A percentile compares a stretch with the other conserved stretches of the same genome.
Evolutionary conservation across 2,113 vertebrate genomes (phyloP).

Genomic region (Egretta garzetta): DNA sequence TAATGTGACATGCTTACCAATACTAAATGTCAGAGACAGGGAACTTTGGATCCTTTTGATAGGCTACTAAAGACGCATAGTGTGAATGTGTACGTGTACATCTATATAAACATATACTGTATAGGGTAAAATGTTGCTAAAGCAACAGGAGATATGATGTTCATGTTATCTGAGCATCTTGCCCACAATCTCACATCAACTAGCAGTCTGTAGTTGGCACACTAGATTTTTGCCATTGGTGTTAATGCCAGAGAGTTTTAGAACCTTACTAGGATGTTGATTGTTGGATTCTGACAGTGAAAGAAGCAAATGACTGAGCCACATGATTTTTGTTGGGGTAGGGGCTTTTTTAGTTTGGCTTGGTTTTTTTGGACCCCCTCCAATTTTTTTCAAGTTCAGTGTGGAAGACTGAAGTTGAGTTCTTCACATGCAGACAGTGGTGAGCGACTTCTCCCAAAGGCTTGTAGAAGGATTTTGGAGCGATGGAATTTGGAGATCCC

Average conservation of each 20-base stretch:
- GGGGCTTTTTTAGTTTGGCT: too few relatives aligned
- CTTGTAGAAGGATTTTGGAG: slow-evolving; percentile 4
- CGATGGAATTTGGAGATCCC: slow-evolving; percentile 18
- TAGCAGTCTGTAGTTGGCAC: accelerated
- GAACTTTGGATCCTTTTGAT: background rate
- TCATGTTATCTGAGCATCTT: background rate
- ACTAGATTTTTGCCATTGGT: background rate
- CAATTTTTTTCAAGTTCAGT: background rate
- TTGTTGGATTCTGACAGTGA: background rate
- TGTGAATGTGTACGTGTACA: background rate
- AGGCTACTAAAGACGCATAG: background rate
- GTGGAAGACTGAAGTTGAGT: background rate
- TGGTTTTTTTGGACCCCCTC: background rate
- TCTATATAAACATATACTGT: accelerated
- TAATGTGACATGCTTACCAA: background rate
- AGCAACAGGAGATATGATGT: accelerated
- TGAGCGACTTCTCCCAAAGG: slow-evolving; percentile 39
- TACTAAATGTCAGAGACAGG: background rate
- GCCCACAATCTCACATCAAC: background rate
- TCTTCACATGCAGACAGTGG: slow-evolving; percentile 6
- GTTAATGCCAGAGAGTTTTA: background rate
- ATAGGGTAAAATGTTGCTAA: background rate
- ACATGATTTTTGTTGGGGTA: background rate
- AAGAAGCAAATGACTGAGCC: slow-evolving; percentile 63
- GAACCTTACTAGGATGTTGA: background rate